phyloP scores from a whole-genome alignment of 2,888 invertebrate species.

The Meganola albula region DNA sequence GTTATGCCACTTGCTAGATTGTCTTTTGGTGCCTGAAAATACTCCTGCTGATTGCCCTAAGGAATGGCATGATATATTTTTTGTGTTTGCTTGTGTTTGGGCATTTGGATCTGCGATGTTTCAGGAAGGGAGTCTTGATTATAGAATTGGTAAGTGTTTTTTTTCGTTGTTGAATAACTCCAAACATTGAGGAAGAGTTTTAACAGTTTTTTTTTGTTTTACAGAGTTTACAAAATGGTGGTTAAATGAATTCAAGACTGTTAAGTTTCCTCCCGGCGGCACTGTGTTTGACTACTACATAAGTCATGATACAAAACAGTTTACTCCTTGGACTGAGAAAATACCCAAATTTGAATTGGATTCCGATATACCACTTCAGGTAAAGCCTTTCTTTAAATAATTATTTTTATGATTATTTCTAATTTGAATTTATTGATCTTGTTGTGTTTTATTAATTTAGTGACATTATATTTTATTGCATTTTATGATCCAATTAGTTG shows the following conservation, averaged over 20 bases:
- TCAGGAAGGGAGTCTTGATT: constrained; percentile 91
- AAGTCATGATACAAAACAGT: constrained; percentile 92
- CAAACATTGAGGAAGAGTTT: no score
- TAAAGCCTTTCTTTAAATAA: constrained; percentile 34
- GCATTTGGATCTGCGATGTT: constrained; percentile 98
- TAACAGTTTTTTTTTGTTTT: constrained; percentile 61
- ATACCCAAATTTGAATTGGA: constrained; percentile 94
- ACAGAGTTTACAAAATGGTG: constrained; percentile 98
- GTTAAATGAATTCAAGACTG: constrained; percentile 95
- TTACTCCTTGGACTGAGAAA: constrained; percentile 92
- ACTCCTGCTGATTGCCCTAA: constrained; percentile 94
- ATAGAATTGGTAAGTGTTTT: constrained; percentile 75
- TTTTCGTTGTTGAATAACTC: background rate
- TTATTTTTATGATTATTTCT: background rate
- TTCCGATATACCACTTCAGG: constrained; percentile 93
- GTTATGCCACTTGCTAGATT: constrained; percentile 92
- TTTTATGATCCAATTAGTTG: no score
- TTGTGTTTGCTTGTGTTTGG: constrained; percentile 97
- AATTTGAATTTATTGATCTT: no score
- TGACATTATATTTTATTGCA: no score
- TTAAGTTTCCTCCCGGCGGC: constrained; percentile 94
- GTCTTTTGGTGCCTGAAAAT: constrained; percentile 88
- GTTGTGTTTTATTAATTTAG: no score
- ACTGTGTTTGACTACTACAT: constrained; percentile 97
- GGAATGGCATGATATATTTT: constrained; percentile 96